Evolutionary conservation across 1,140 invertebrate species (phyloP).

Genomic region (Drosophila nigrodunni): DNA sequence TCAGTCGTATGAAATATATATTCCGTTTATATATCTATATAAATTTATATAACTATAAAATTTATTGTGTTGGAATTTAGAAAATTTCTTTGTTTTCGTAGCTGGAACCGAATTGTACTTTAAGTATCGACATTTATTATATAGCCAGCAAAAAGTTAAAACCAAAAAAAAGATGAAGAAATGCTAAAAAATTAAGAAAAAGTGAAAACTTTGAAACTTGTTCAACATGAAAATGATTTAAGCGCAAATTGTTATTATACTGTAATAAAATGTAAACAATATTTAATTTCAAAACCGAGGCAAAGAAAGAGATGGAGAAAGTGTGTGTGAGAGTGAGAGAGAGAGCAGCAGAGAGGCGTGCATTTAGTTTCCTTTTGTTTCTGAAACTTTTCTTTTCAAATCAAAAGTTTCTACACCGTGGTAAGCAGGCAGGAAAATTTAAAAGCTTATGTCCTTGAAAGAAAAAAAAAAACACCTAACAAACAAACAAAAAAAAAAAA

Average conservation of each 20-base stretch:
- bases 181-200: conserved; percentile 35
- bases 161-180: conserved; percentile 18
- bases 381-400: conserved; percentile 44
- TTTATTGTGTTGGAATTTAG: conserved; percentile 24
- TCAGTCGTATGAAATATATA: conserved; percentile 9
- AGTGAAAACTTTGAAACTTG: conserved; percentile 46
- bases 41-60: conserved; percentile 21
- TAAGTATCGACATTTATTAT: conserved; percentile 64
- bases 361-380: conserved; percentile 68
- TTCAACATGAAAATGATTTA: conserved; percentile 49
- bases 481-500: conserved; percentile 40
- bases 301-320: neutral
- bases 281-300: conserved; percentile 29
- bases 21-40: conserved; percentile 13
- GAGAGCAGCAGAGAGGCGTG: conserved; percentile 54
- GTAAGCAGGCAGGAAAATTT: conserved; percentile 21
- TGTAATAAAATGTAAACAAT: conserved; percentile 33
- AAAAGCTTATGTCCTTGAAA: conserved; percentile 19
- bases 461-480: conserved; percentile 3
- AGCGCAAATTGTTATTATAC: conserved; percentile 79
- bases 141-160: conserved; percentile 41
- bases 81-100: conserved; percentile 34
- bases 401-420: conserved; percentile 54
- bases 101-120: conserved; percentile 59
- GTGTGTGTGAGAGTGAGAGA: neutral